These are phyloP conservation scores for Tor tambroides DNA, from an alignment of 2,113 vertebrate genomes.

Conservation along the genomic window DNA sequence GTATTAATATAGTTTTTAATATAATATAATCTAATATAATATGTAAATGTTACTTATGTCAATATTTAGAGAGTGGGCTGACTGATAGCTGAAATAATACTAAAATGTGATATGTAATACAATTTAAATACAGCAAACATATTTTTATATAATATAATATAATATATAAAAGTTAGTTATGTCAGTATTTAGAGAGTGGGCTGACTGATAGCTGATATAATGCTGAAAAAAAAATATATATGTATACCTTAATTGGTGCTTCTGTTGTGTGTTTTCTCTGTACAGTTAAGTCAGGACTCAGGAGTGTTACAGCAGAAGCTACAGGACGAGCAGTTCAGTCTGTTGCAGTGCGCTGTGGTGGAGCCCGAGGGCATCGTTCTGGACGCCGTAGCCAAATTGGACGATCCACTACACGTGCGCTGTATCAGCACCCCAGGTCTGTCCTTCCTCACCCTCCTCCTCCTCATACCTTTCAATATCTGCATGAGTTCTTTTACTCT, in stretches of 20 bases:
- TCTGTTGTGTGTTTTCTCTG: constrained; percentile 32
- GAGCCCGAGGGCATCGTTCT: constrained; percentile 84
- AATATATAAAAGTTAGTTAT: no score
- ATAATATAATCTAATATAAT: no score
- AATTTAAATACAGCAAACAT: no score
- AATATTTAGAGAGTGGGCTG: no score
- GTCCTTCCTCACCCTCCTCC: background rate
- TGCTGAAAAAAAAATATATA: background rate
- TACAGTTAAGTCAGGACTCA: constrained; percentile 69
- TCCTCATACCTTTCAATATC: background rate
- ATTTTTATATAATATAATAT: no score
- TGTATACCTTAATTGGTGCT: background rate
- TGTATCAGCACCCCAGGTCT: constrained; percentile 86
- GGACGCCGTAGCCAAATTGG: constrained; percentile 83
- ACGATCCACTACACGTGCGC: constrained; percentile 85
- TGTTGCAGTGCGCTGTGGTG: constrained; percentile 76
- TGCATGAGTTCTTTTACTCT: background rate
- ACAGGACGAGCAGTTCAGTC: constrained; percentile 77
- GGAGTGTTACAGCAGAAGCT: constrained; percentile 68
- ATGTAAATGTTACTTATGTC: no score
- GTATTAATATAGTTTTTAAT: no score
- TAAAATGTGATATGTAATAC: no score
- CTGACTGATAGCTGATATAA: no score
- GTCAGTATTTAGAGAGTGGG: no score
- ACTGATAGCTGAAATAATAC: no score